phyloP scores from a whole-genome alignment of 2,797 vertebrate species.

The Melanotaenia boesemani region DNA sequence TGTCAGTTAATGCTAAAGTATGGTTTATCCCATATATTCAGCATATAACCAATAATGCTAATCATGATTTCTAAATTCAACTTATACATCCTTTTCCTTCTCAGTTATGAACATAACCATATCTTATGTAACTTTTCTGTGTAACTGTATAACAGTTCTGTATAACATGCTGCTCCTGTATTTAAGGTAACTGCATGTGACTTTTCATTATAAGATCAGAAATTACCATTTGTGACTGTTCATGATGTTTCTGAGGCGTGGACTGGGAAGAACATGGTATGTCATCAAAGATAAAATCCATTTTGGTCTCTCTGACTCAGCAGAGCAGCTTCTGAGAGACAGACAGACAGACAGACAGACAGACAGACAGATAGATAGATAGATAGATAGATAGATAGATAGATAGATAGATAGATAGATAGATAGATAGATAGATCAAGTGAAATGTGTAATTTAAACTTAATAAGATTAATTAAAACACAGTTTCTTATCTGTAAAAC shows the following conservation, averaged over 20 bases:
- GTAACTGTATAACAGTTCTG: not conserved
- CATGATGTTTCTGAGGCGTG: not conserved
- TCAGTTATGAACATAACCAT: not conserved
- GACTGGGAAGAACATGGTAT: conserved; percentile 20
- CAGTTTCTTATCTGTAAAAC: too few species aligned
- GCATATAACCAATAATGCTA: not conserved
- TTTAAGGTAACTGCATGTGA: not conserved
- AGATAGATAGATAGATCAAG: too few species aligned
- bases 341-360: too few species aligned
- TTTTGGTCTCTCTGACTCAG: conserved; percentile 6
- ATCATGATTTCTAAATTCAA: not conserved
- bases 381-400: too few species aligned
- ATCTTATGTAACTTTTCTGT: not conserved
- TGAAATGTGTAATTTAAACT: too few species aligned
- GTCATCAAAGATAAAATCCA: conserved; percentile 50
- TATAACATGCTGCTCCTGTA: not conserved
- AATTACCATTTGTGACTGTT: conserved; percentile 25
- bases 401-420: too few species aligned
- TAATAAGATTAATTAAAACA: too few species aligned
- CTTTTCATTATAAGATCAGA: not conserved
- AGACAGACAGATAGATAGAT: too few species aligned
- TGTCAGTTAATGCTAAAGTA: not conserved
- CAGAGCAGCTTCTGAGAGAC: not conserved
- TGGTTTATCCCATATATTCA: not conserved
- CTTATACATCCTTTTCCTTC: not conserved